Conservation (phyloP, 1,140 invertebrate genomes). For the Drosophila ercepeae region DNA sequence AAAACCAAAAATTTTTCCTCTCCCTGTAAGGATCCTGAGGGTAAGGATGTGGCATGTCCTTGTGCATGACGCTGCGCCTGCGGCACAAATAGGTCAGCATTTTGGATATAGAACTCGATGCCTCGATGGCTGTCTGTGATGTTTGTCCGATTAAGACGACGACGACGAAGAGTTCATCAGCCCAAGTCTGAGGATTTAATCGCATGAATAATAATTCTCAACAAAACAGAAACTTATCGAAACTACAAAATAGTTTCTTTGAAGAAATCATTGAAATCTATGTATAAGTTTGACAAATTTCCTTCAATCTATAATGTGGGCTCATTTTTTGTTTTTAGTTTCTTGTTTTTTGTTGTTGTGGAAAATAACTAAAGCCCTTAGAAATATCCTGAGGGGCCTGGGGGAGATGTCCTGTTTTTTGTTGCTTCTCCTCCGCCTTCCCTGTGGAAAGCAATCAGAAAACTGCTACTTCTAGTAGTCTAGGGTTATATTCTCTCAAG, state of each 20-base stretch:
- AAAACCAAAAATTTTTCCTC: not conserved
- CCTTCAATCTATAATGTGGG: not conserved
- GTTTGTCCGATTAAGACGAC: not conserved
- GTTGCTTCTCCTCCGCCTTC: not conserved
- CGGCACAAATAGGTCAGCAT: slow-evolving; percentile 55
- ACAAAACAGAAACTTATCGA: not conserved
- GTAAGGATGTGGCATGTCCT: not conserved
- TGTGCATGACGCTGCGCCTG: slow-evolving; percentile 29
- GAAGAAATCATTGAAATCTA: not conserved
- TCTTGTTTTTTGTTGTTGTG: not conserved
- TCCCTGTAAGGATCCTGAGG: not conserved
- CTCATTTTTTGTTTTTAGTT: not conserved
- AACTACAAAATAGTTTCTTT: not conserved
- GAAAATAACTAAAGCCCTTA: not conserved
- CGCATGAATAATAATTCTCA: not conserved
- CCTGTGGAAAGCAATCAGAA: slow-evolving; percentile 36
- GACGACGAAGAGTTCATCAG: slow-evolving; percentile 1
- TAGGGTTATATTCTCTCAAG: slow-evolving; percentile 3
- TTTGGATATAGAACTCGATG: slow-evolving; percentile 9
- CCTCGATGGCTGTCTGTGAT: not conserved
- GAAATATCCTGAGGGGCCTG: slow-evolving; percentile 4
- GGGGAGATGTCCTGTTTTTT: not conserved
- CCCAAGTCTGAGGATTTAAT: not conserved
- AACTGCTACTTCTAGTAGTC: slow-evolving; percentile 9
- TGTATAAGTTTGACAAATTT: not conserved